A percentile compares a stretch with the other conserved stretches of the same genome.
Evolutionary conservation across 2,797 vertebrate species (phyloP).

Genomic region (Numenius phaeopus): DNA sequence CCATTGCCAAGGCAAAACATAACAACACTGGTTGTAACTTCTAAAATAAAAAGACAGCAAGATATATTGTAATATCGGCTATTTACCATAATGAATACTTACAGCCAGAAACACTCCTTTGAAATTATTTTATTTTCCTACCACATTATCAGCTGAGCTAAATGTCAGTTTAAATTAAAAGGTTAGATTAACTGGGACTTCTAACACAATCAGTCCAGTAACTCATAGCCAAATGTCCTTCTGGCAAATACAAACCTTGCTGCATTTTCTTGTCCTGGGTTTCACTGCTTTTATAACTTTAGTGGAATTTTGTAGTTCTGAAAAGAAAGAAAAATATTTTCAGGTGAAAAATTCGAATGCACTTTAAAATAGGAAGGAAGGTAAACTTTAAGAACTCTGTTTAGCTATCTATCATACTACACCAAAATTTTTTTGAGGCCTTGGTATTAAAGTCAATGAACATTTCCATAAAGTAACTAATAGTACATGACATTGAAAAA

Average conservation of each 20-base stretch:
- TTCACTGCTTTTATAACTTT: slow-evolving; percentile 89
- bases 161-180: not conserved
- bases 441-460: not conserved
- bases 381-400: not conserved
- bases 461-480: not conserved
- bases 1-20: not conserved
- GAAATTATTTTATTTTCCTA: not conserved
- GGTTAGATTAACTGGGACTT: not conserved
- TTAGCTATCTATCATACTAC: not conserved
- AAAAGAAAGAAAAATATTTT: slow-evolving; percentile 51
- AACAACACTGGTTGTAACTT: not conserved
- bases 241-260: slow-evolving; percentile 85
- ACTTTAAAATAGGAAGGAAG: not conserved
- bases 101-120: not conserved
- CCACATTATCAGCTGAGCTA: not conserved
- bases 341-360: not conserved
- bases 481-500: not conserved
- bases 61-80: not conserved
- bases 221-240: not conserved
- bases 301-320: slow-evolving; percentile 86
- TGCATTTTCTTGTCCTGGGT: slow-evolving; percentile 86
- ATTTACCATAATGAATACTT: not conserved
- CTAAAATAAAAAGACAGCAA: no score
- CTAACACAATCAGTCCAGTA: not conserved
- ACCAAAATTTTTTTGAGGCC: not conserved